Evolutionary conservation across 2,888 invertebrate genomes (phyloP).

Genomic region (Poecilobothrus nobilitatus): DNA sequence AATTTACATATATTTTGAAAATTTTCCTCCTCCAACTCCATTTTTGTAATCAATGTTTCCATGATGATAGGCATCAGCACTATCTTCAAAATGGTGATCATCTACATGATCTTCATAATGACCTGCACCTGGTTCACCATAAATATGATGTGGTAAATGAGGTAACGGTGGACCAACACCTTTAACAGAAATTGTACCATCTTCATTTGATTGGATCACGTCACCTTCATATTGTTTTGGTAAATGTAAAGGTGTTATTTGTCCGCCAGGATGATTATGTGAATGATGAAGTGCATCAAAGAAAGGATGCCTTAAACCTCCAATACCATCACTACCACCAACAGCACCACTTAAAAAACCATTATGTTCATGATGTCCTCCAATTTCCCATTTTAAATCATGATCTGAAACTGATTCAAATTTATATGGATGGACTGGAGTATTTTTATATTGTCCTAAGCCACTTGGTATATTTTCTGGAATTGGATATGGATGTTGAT

Average conservation of each 20-base stretch:
- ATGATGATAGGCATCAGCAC: neutral
- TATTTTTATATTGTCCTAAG: neutral
- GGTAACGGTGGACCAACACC: neutral
- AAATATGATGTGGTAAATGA: neutral
- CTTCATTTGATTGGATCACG: neutral
- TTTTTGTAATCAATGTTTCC: neutral
- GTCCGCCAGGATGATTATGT: neutral
- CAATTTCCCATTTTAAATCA: neutral
- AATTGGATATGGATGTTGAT: neutral
- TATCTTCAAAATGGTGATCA: neutral
- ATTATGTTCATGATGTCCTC: neutral
- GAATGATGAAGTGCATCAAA: neutral
- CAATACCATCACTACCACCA: too few relatives aligned
- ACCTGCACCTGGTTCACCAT: neutral
- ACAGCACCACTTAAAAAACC: too few relatives aligned
- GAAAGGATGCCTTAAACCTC: too few relatives aligned
- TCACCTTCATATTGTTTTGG: slow-evolving; percentile 2
- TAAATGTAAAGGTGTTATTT: neutral
- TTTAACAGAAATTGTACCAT: neutral
- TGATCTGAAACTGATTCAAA: neutral
- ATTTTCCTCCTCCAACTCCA: neutral
- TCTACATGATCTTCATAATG: neutral
- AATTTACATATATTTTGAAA: neutral
- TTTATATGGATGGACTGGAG: neutral
- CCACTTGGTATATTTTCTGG: neutral